Base-by-base conservation (phyloP, 1,140 invertebrate species). In the Phymastichus coffea region DNA sequence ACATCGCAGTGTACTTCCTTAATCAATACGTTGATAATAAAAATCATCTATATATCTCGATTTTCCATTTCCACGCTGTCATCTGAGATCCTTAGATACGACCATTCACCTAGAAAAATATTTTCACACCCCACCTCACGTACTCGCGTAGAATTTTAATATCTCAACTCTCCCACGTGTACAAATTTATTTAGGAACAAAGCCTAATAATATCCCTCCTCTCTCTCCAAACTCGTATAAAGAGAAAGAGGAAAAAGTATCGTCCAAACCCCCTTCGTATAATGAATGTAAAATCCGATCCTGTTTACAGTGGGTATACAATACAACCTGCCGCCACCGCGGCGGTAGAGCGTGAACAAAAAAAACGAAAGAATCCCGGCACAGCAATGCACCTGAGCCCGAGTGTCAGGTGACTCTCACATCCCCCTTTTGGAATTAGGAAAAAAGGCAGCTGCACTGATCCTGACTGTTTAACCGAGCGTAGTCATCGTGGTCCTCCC, bases 381-480 rank as follows among this genome's bases (percentile, higher is more conserved):
- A 14, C 20, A 19, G 3, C 12, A 46, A n/a, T n/a, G 43, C 54
- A 37, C 44, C 23, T 57, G 55, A 57, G 41, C n/a, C n/a, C 33
- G 20, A 19, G 22, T 43, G 46, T 57, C 56, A 33, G 56, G 37
- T 57, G 56, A 57, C 56, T 57, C 43, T 57, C 56, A 30, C 46
- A 57, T 57, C 56, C 56, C 46, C 37, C n/a, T n/a, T n/a, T 51
- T 23, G 35, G 25, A 49, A 51, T 57, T 37, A 3, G 40, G n/a
- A 14, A 30, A 25, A n/a, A 35, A 49, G 46, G 37, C 43, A 37
- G 30, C 14, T 33, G 30, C 30, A 33, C 30, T 14, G 26, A 49
- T 49, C 51, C 46, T 49, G 35, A 57, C 41, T 17, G 40, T 10
- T 25, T 37, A 51, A 20, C 56, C 20, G 47, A 41, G 47, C 56